Evolutionary conservation across 2,888 invertebrate species (phyloP).

Genomic region (Acrobasis suavella): DNA sequence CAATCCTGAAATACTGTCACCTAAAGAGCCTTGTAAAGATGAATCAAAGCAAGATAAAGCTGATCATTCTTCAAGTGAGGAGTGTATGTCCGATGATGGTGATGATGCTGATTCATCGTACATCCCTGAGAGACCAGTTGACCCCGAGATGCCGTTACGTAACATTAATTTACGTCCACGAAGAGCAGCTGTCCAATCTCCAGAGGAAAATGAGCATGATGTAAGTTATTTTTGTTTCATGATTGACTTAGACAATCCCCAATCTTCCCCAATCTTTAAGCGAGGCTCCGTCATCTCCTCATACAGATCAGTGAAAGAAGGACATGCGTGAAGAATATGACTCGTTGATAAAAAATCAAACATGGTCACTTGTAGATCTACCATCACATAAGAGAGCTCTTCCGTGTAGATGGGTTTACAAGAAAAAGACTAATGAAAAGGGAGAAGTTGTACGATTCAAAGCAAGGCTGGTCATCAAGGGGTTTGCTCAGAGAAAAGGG

Average conservation of each 20-base stretch:
- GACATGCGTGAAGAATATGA: conserved; percentile 30
- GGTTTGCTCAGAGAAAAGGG: conserved; percentile 33
- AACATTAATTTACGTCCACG: conserved; percentile 26
- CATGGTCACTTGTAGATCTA: conserved; percentile 1
- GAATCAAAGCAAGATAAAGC: neutral
- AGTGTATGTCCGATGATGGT: conserved; percentile 23
- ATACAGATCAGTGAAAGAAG: conserved; percentile 28
- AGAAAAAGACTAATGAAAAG: conserved; percentile 19
- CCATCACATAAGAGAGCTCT: conserved; percentile 4
- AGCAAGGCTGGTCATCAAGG: conserved; percentile 32
- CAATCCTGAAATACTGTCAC: neutral
- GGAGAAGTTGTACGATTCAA: conserved; percentile 28
- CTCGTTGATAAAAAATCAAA: conserved; percentile 25
- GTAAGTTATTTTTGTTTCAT: conserved; percentile 28
- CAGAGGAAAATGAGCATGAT: conserved; percentile 18
- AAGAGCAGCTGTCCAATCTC: conserved; percentile 17
- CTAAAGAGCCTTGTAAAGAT: neutral
- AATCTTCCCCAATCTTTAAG: conserved; percentile 25
- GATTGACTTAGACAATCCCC: conserved; percentile 27
- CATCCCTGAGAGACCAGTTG: conserved; percentile 22
- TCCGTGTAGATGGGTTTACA: conserved; percentile 21
- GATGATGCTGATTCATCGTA: conserved; percentile 27
- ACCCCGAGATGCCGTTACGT: conserved; percentile 23
- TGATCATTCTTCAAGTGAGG: neutral
- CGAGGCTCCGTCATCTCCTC: conserved; percentile 28